These are phyloP conservation scores for Ylistrum balloti DNA, from an alignment of 1,140 invertebrate genomes.

Conservation along the genomic window DNA sequence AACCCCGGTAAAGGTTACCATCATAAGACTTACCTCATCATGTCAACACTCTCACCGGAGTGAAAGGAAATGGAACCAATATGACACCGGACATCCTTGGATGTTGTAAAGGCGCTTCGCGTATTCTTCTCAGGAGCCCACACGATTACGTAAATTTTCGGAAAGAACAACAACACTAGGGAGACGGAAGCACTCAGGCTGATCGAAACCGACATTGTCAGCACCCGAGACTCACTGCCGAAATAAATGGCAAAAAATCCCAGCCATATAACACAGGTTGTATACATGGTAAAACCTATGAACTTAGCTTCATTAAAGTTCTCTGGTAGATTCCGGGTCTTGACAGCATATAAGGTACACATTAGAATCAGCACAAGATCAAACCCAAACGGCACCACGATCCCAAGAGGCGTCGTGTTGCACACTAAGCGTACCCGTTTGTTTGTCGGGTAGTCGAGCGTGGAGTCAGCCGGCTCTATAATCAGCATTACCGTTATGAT, in stretches of 20 bases:
- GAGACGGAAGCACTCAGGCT: conserved; percentile 89
- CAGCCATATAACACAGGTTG: conserved; percentile 93
- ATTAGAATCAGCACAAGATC: conserved; percentile 90
- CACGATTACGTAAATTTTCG: conserved; percentile 91
- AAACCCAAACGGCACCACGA: conserved; percentile 90
- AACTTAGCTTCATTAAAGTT: conserved; percentile 89
- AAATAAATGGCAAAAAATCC: conserved; percentile 94
- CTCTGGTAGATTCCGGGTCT: conserved; percentile 93
- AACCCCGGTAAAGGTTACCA: not conserved
- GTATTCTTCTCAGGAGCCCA: conserved; percentile 91
- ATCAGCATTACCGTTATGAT: conserved; percentile 88
- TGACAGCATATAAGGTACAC: conserved; percentile 93
- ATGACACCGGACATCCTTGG: conserved; percentile 90
- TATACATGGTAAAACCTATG: conserved; percentile 91
- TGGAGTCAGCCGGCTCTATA: conserved; percentile 87
- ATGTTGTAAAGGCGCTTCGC: conserved; percentile 88
- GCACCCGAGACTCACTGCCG: conserved; percentile 88
- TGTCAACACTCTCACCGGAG: conserved; percentile 75
- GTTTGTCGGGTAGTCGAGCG: conserved; percentile 84
- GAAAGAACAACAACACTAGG: conserved; percentile 90
- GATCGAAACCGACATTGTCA: conserved; percentile 89
- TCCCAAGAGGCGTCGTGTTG: conserved; percentile 87
- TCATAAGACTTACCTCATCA: conserved; percentile 51
- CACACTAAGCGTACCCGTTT: conserved; percentile 86
- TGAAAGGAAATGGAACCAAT: conserved; percentile 85